These are phyloP conservation scores for Drosophila hydei DNA, from an alignment of 1,140 invertebrate genomes.

Conservation along the genomic window DNA sequence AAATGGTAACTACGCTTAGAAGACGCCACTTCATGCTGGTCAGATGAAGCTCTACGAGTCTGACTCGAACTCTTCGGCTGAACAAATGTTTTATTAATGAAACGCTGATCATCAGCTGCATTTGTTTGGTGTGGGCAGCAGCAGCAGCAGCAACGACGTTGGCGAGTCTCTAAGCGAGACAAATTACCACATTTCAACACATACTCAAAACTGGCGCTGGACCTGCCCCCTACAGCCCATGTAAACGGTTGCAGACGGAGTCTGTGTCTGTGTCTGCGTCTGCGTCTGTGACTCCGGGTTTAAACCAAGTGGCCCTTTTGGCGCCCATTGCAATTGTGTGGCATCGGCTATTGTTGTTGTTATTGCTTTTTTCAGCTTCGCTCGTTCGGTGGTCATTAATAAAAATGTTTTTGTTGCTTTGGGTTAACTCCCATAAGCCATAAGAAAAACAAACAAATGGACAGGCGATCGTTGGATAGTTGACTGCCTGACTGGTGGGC, in stretches of 20 bases:
- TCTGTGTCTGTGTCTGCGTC: neutral
- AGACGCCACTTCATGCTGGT: conserved; percentile 40
- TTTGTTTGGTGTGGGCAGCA: conserved; percentile 54
- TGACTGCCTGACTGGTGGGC: conserved; percentile 48
- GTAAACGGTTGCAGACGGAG: conserved; percentile 14
- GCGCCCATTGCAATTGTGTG: conserved; percentile 79
- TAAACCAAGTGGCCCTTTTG: conserved; percentile 74
- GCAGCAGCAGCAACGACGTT: conserved; percentile 17
- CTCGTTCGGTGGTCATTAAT: conserved; percentile 68
- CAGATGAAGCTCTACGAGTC: conserved; percentile 5
- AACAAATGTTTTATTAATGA: conserved; percentile 83
- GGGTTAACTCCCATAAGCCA: conserved; percentile 69
- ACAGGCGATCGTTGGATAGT: conserved; percentile 56
- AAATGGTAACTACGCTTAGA: conserved; percentile 53
- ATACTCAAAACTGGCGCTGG: conserved; percentile 74
- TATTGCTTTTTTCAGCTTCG: conserved; percentile 8
- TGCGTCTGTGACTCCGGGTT: conserved; percentile 1
- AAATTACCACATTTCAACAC: conserved; percentile 83
- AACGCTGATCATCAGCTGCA: conserved; percentile 50
- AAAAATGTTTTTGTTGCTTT: conserved; percentile 72
- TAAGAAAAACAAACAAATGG: conserved; percentile 77
- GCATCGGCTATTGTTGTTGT: conserved; percentile 31
- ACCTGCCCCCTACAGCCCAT: conserved; percentile 43
- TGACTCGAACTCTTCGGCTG: conserved; percentile 46
- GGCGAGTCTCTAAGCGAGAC: conserved; percentile 73